phyloP scores from a whole-genome alignment of 2,797 vertebrate genomes.

The Poecilia velifera region DNA sequence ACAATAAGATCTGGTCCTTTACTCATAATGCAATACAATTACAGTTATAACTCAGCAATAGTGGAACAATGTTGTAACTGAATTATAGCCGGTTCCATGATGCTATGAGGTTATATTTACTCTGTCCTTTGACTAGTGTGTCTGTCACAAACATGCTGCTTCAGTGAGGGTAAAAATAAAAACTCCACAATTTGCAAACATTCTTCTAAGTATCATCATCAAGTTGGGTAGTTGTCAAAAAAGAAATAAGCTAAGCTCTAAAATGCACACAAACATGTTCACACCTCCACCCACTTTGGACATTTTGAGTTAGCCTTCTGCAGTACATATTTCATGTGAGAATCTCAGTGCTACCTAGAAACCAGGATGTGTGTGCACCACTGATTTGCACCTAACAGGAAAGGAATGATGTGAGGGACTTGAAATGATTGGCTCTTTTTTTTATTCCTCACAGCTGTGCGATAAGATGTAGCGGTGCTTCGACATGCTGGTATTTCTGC shows the following conservation, averaged over 20 bases:
- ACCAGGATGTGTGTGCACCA: not conserved
- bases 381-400: not conserved
- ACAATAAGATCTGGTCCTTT: not conserved
- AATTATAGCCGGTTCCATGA: not conserved
- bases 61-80: not conserved
- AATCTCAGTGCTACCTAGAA: not conserved
- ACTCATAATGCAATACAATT: not conserved
- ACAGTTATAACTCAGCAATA: not conserved
- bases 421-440: not conserved
- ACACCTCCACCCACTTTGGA: not conserved
- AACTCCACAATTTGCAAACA: not conserved
- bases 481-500: not conserved
- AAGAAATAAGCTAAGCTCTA: not conserved
- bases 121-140: not conserved
- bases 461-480: not conserved
- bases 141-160: not conserved
- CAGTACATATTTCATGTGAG: not conserved
- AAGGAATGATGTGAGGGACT: not conserved
- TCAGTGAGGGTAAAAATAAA: not conserved
- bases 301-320: not conserved
- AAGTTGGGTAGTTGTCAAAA: not conserved
- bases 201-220: not conserved
- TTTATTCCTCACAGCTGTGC: not conserved
- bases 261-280: not conserved
- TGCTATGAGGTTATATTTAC: not conserved